phyloP scores from a whole-genome alignment of 2,113 vertebrate species.

The Cyphomyrus plagiostoma region DNA sequence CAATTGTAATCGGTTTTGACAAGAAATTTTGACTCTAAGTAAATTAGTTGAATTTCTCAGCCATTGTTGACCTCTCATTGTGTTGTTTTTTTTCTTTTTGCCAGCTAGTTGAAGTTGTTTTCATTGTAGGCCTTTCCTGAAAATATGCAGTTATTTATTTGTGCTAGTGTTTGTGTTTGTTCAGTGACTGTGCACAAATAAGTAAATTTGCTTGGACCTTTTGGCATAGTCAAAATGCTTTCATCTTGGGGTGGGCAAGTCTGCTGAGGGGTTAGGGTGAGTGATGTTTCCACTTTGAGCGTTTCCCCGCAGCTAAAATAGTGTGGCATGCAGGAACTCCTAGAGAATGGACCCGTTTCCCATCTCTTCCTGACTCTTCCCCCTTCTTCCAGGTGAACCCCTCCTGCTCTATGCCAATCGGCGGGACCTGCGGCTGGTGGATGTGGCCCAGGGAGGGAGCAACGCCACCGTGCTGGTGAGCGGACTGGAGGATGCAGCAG shows the following conservation, averaged over 20 bases:
- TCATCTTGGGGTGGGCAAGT: neutral
- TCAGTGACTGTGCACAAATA: neutral
- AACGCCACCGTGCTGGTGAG: constrained; percentile 87
- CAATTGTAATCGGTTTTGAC: neutral
- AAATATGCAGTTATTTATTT: neutral
- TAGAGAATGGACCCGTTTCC: neutral
- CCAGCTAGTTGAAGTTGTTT: neutral
- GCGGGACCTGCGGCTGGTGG: constrained; percentile 84
- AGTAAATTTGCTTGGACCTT: neutral
- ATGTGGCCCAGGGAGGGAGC: constrained; percentile 71
- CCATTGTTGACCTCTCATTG: neutral
- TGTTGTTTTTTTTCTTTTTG: neutral
- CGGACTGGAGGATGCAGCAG: constrained; percentile 89
- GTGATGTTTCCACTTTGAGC: neutral
- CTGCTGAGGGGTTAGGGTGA: neutral
- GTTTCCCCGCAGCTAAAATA: neutral
- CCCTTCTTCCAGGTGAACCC: constrained; percentile 66
- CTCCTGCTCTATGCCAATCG: constrained; percentile 91
- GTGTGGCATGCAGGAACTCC: neutral
- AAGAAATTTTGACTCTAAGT: neutral
- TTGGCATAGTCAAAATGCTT: neutral
- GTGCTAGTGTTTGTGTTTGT: neutral
- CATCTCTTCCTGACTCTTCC: neutral
- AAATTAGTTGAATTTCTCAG: neutral
- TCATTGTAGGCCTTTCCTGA: neutral